Base-by-base conservation (phyloP, 1,140 invertebrate genomes). In the Cydia pomonella region DNA sequence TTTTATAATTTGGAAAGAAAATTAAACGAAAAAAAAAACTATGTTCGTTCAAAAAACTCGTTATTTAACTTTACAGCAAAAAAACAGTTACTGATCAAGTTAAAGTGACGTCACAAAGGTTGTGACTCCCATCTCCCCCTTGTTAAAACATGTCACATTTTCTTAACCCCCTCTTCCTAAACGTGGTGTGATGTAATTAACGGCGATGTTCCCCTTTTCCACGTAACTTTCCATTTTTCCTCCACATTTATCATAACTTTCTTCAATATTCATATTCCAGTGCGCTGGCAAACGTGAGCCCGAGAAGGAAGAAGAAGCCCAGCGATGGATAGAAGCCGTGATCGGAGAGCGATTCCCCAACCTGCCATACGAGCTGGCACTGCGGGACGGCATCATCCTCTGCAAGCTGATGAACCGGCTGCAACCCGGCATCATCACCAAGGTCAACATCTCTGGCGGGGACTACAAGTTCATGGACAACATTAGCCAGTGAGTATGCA, bases 391-490 rank as follows among this genome's bases (percentile, higher is more conserved):
- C 18, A 95, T 97, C 72, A 93, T 97, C 9, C 93, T 97, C 0
- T 97, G 96, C 88, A 96, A 96, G 82, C 89, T 99, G 66, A 98
- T 98, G 96, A 98, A 98, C 92, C 95, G 96, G 83, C 92, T 99
- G 6, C 93, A 95, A 79, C 97, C 98, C 2, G 97, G 97, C 29
- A 95, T 96, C 79, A 96, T 98, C 74, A 93, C 95, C n/a, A 98
- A 97, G 90, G 96, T 98, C 82, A 98, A 98, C 88, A 94, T 95
- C 0, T 95, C 95, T 2, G 97, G 97, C 3, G 97, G 97, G 0
- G 97, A 98, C 81, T 99, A 98, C 92, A 98, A 98, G 84, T 96
- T 98, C 94, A 98, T 98, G 97, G 97, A 99, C 85, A 99, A 99
- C 85, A 96, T 98, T 63, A 97, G 95, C 92, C 96, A 97, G 96